Base-by-base conservation (phyloP, 2,797 vertebrate genomes). In the Limosa lapponica region DNA sequence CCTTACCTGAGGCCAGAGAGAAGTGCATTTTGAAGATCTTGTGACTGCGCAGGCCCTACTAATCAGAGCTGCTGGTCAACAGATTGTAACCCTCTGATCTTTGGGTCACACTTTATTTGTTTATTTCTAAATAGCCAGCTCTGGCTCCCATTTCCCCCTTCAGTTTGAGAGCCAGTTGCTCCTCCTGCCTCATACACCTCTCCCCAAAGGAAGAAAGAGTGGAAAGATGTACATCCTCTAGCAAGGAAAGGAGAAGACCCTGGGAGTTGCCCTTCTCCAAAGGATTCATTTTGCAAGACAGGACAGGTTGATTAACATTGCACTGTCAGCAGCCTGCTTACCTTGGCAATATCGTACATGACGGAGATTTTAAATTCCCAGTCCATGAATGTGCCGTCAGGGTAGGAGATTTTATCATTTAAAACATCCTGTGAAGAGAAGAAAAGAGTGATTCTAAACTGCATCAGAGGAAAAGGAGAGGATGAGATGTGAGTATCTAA, bases 351-450 rank as follows among this genome's bases (percentile, higher is more conserved):
- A 96, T 99, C 99, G 36, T 99, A 99, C 98, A 99, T 98, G 95
- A 99, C 98, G 2, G 99, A 99, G 95, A 99, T 99, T 97, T 99
- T 99, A 97, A 99, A 99, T 94, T 99, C 99, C 99, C 98, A 99
- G 70, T 99, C 99, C 99, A 99, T 99, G 98, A 99, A 99, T 0
- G 99, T 99, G 72, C 98, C 99, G 10, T 99, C 99, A 24, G 99
- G 99, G 86, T 99, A 99, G 52, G 99, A 99, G 96, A 99, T 99
- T 92, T 97, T 98, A 97, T 99, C 99, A 83, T 99, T 99, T 87
- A 99, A 98, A 96, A 99, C 99, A 94, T 99, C 98, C 99, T 99
- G 91, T 52, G 66, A 91, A 52, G 44, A 65, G 75, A 93, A 62
- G n/a, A 73, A 89, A 78, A 92, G 12, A 61, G 72, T 64, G 8